These are phyloP conservation scores for Campylomormyrus numenius DNA, from an alignment of 2,113 vertebrate species.

Conservation along the genomic window DNA sequence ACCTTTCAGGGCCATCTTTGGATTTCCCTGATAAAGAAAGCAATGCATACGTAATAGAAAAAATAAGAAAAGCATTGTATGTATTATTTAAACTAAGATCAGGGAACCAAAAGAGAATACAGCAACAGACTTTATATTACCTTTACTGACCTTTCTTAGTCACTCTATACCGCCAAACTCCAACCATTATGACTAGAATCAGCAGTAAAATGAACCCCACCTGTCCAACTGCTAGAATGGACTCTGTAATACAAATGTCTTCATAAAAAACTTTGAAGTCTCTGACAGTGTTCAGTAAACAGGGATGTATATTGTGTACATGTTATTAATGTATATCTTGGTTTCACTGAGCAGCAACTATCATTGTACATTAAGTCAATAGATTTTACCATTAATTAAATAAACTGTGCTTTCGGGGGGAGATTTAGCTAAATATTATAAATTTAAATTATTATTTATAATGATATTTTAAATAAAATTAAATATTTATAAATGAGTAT, in stretches of 20 bases:
- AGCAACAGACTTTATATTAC: too few relatives aligned
- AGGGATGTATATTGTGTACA: neutral
- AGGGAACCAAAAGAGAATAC: neutral
- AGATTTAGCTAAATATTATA: neutral
- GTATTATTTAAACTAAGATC: neutral
- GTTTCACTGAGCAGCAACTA: neutral
- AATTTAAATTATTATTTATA: neutral
- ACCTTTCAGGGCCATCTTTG: slow-evolving; percentile 20
- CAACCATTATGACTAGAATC: neutral
- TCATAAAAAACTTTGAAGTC: neutral
- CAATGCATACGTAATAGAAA: neutral
- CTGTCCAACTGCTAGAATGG: neutral
- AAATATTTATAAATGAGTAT: too few relatives aligned
- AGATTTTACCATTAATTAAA: neutral
- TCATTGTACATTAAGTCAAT: neutral
- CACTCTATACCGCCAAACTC: neutral
- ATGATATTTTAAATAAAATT: too few relatives aligned
- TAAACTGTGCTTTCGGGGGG: neutral
- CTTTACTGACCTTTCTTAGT: neutral
- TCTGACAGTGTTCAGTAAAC: neutral
- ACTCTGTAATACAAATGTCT: neutral
- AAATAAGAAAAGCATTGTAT: neutral
- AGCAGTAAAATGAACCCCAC: neutral
- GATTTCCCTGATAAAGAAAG: neutral
- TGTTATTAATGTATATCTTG: neutral